Conservation (phyloP, 2,888 invertebrate species). For the Callimorpha dominula region DNA sequence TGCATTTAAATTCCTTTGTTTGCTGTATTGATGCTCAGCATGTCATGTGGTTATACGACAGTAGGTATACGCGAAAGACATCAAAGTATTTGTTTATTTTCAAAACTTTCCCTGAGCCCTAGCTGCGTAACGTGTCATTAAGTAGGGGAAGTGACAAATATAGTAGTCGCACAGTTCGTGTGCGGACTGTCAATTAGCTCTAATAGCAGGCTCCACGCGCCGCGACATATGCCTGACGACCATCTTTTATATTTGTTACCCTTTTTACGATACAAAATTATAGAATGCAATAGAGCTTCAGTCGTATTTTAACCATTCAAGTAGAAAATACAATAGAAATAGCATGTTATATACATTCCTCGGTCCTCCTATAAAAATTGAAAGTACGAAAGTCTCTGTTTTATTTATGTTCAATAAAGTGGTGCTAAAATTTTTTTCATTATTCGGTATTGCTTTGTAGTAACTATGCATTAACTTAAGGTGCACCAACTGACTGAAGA, state of each 20-base stretch:
- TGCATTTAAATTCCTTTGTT: conserved; percentile 27
- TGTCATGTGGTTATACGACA: conserved; percentile 36
- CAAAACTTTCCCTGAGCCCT: conserved; percentile 62
- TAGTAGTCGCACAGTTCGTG: conserved; percentile 73
- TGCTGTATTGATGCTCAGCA: conserved; percentile 34
- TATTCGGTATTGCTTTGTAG: neutral
- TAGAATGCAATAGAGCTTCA: conserved; percentile 45
- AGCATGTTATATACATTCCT: neutral
- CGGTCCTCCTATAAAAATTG: conserved; percentile 2
- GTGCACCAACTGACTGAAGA: neutral
- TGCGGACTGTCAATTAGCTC: conserved; percentile 78
- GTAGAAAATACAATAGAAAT: conserved; percentile 34
- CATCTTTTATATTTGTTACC: conserved; percentile 75
- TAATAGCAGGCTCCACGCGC: conserved; percentile 70
- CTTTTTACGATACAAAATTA: conserved; percentile 79
- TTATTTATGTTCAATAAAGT: neutral
- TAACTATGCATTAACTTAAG: neutral
- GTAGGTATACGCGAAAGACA: conserved; percentile 38
- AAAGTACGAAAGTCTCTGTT: neutral
- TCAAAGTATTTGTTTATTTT: conserved; percentile 67
- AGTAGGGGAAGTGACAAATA: conserved; percentile 81
- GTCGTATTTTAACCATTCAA: conserved; percentile 32
- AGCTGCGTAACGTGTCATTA: conserved; percentile 74
- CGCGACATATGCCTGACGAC: conserved; percentile 78
- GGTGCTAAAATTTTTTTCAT: neutral